phyloP scores from a whole-genome alignment of 2,113 vertebrate species.

The Lepus americanus region DNA sequence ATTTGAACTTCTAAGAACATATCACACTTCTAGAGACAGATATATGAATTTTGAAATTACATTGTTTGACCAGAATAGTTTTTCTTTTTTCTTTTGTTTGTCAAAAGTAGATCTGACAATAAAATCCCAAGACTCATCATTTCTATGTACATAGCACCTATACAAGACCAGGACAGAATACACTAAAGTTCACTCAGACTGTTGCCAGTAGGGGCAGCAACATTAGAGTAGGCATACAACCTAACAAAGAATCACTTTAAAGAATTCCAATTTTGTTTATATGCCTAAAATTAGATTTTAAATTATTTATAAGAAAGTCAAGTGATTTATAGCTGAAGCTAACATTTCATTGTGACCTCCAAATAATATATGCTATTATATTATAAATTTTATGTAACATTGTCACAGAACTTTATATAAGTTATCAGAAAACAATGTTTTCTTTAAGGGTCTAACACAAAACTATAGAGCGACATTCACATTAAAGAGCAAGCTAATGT shows the following conservation, averaged over 20 bases:
- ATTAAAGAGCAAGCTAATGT: not conserved
- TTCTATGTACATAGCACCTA: not conserved
- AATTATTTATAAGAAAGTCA: not conserved
- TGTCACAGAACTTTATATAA: not conserved
- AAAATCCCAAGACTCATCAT: not conserved
- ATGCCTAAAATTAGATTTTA: not conserved
- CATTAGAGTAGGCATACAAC: not conserved
- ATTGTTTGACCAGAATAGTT: not conserved
- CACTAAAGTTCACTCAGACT: not conserved
- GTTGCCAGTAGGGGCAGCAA: not conserved
- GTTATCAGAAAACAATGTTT: not conserved
- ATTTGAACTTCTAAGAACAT: not conserved
- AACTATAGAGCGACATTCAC: not conserved
- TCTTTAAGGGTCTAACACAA: not conserved
- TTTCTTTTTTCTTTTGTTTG: not conserved
- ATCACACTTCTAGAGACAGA: not conserved
- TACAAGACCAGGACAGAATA: not conserved
- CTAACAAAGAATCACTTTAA: too few species aligned
- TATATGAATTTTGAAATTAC: not conserved
- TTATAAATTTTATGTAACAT: not conserved
- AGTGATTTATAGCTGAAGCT: not conserved
- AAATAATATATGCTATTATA: not conserved
- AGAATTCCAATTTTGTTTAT: not conserved
- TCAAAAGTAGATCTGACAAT: conserved; percentile 12
- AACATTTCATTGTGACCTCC: not conserved